Conservation (phyloP, 2,888 invertebrate genomes). For the Epinotia brunnichana region DNA sequence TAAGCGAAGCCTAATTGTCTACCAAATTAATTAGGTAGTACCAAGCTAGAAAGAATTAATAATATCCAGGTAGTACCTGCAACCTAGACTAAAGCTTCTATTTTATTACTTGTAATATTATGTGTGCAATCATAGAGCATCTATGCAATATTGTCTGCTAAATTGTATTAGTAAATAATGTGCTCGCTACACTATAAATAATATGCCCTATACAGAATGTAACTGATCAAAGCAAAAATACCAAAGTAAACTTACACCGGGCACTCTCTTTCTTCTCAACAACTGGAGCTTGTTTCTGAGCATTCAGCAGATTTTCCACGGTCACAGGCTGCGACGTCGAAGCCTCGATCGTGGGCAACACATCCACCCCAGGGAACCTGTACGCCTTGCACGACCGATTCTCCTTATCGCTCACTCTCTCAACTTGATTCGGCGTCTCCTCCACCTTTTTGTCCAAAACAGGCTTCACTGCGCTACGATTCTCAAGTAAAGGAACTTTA, state of each 20-base stretch:
- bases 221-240: slow-evolving; percentile 47
- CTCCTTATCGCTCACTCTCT: not conserved
- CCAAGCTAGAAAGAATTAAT: no score
- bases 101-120: no score
- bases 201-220: not conserved
- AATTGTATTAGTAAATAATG: no score
- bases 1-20: no score
- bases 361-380: slow-evolving; percentile 23
- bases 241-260: slow-evolving; percentile 65
- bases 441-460: not conserved
- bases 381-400: slow-evolving; percentile 1
- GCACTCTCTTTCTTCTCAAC: slow-evolving; percentile 70
- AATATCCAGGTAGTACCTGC: no score
- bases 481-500: slow-evolving; percentile 17
- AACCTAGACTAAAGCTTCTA: no score
- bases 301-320: slow-evolving; percentile 72
- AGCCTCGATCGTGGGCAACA: slow-evolving; percentile 29
- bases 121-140: no score
- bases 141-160: no score
- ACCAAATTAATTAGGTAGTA: no score
- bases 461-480: slow-evolving; percentile 7
- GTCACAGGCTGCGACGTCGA: slow-evolving; percentile 19
- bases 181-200: no score
- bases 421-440: not conserved
- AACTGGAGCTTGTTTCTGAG: slow-evolving; percentile 64